A percentile compares a stretch with the other conserved stretches of the same genome.
phyloP scores from a whole-genome alignment of 2,888 invertebrate genomes.

The Schrankia costaestrigalis region DNA sequence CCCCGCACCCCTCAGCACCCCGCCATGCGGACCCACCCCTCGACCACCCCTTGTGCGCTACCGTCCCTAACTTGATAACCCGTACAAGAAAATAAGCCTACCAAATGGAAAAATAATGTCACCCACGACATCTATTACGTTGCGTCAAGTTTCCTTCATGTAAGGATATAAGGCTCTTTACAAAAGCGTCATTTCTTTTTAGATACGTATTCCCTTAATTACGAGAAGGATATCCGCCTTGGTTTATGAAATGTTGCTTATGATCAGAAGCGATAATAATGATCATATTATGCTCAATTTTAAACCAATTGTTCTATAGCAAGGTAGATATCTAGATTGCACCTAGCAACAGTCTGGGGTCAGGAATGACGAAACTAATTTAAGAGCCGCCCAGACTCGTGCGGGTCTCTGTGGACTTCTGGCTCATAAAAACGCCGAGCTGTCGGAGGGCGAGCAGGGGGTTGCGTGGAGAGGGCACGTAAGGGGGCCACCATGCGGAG shows the following conservation, averaged over 20 bases:
- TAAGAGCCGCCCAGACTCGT: conserved; percentile 65
- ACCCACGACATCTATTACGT: conserved; percentile 59
- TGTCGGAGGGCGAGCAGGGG: conserved; percentile 61
- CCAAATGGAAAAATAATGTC: conserved; percentile 78
- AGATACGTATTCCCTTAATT: conserved; percentile 4
- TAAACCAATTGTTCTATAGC: neutral
- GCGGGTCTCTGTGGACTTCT: conserved; percentile 65
- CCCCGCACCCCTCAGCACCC: conserved; percentile 64
- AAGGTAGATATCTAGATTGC: conserved; percentile 21
- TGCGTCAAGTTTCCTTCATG: conserved; percentile 36
- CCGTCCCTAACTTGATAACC: conserved; percentile 77
- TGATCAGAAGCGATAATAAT: neutral
- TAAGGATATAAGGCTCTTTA: conserved; percentile 24
- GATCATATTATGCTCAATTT: neutral
- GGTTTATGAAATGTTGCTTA: too few species aligned
- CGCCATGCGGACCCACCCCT: conserved; percentile 71
- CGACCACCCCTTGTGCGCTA: conserved; percentile 58
- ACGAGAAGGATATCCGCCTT: neutral
- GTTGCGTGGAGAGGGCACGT: conserved; percentile 51
- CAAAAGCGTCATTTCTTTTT: conserved; percentile 10
- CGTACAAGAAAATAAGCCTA: conserved; percentile 76
- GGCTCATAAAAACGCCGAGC: conserved; percentile 72
- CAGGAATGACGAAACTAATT: conserved; percentile 61
- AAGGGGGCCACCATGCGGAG: conserved; percentile 74
- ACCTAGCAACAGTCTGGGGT: conserved; percentile 54